These are phyloP conservation scores for Drosophila emarginata DNA, from an alignment of 2,888 invertebrate species.

Conservation along the genomic window DNA sequence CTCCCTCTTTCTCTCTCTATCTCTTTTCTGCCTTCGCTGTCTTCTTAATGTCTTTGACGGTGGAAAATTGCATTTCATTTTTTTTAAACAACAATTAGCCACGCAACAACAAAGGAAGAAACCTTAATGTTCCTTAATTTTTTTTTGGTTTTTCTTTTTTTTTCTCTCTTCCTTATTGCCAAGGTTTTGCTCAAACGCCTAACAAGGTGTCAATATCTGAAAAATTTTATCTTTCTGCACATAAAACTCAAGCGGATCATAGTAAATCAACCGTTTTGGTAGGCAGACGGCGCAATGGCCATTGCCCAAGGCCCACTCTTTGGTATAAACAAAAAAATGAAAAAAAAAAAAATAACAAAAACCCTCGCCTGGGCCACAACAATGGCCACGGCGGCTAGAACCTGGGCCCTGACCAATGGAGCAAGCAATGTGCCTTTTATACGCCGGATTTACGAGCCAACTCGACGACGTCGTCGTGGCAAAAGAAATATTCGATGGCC, in stretches of 20 bases:
- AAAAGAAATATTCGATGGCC: conserved; percentile 75
- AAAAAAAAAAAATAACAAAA: not conserved
- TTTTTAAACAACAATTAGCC: conserved; percentile 67
- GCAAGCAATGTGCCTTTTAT: conserved; percentile 71
- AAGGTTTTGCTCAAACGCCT: conserved; percentile 65
- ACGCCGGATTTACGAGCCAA: conserved; percentile 75
- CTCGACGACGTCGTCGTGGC: conserved; percentile 71
- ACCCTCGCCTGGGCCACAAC: conserved; percentile 52
- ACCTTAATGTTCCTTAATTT: conserved; percentile 5
- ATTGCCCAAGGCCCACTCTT: conserved; percentile 35
- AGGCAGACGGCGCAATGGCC: conserved; percentile 46
- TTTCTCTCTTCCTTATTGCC: conserved; percentile 41
- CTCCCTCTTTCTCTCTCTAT: conserved; percentile 22
- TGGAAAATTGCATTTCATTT: conserved; percentile 68
- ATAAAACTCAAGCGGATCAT: conserved; percentile 80
- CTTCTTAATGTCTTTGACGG: conserved; percentile 65
- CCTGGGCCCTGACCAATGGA: conserved; percentile 57
- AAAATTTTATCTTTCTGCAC: conserved; percentile 79
- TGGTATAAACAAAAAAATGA: conserved; percentile 25
- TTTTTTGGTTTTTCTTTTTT: conserved; percentile 9
- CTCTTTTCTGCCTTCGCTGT: conserved; percentile 42
- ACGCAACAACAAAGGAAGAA: conserved; percentile 55
- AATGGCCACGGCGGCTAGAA: conserved; percentile 48
- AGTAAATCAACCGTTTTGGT: conserved; percentile 79
- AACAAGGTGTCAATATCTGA: conserved; percentile 81